Conservation (phyloP, 2,797 vertebrate species). For the Sebastes trivittatus region DNA sequence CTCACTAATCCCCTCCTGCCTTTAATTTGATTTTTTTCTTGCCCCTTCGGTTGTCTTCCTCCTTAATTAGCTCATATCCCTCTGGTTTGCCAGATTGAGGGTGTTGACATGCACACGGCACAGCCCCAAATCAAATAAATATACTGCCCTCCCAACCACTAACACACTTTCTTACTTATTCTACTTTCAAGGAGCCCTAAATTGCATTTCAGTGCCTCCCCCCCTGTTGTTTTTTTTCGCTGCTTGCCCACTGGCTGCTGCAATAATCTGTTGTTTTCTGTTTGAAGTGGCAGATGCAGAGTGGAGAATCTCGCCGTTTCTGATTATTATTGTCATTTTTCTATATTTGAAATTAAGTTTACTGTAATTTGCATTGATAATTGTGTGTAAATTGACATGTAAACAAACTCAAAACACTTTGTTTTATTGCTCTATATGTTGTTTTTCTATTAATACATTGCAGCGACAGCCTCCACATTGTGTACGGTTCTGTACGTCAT, state of each 20-base stretch:
- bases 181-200: slow-evolving; percentile 20
- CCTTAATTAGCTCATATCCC: slow-evolving; percentile 75
- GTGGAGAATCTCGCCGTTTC: slow-evolving; percentile 21
- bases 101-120: slow-evolving; percentile 61
- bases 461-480: neutral
- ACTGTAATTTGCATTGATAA: neutral
- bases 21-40: slow-evolving; percentile 76
- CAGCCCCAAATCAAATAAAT: slow-evolving; percentile 65
- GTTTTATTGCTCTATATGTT: neutral
- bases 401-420: neutral
- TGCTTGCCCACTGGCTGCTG: slow-evolving; percentile 59
- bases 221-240: slow-evolving; percentile 30
- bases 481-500: neutral
- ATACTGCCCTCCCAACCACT: slow-evolving; percentile 19
- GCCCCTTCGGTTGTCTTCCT: slow-evolving; percentile 66
- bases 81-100: slow-evolving; percentile 69
- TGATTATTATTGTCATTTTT: neutral
- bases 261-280: slow-evolving; percentile 56
- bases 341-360: neutral
- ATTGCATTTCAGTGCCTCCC: slow-evolving; percentile 8
- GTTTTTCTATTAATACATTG: neutral
- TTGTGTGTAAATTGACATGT: neutral
- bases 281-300: slow-evolving; percentile 73
- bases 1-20: slow-evolving; percentile 64
- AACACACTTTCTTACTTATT: slow-evolving; percentile 6